These are phyloP conservation scores for Epinephelus malabaricus DNA, from an alignment of 2,797 vertebrate species.

Conservation along the genomic window DNA sequence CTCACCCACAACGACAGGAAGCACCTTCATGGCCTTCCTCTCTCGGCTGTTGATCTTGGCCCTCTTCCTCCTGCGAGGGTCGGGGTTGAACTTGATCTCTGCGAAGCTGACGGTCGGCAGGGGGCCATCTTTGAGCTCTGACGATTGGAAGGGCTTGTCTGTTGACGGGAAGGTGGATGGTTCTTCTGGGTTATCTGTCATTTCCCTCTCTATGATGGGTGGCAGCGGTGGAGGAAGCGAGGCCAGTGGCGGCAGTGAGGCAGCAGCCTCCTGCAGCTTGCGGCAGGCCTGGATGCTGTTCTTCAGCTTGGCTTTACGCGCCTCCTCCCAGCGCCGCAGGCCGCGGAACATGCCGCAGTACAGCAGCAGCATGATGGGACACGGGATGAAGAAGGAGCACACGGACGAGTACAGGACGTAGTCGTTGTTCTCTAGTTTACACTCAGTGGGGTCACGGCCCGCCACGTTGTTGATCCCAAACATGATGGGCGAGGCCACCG, in stretches of 20 bases:
- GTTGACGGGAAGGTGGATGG: constrained; percentile 61
- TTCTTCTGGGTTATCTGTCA: constrained; percentile 68
- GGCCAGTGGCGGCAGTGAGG: constrained; percentile 79
- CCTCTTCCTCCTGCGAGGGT: constrained; percentile 77
- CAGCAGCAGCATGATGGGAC: constrained; percentile 95
- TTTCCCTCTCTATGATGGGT: constrained; percentile 82
- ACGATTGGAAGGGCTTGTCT: constrained; percentile 53
- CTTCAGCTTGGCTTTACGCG: constrained; percentile 90
- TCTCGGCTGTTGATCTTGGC: constrained; percentile 93
- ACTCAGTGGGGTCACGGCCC: constrained; percentile 88
- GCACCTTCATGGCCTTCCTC: constrained; percentile 95
- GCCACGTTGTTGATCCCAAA: constrained; percentile 94
- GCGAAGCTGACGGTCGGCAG: constrained; percentile 83
- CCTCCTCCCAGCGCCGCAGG: constrained; percentile 92
- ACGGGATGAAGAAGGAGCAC: constrained; percentile 98
- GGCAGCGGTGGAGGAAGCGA: constrained; percentile 84
- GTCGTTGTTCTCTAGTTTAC: constrained; percentile 93
- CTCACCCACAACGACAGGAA: constrained; percentile 96
- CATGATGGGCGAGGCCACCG: constrained; percentile 94
- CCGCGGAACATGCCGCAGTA: constrained; percentile 95
- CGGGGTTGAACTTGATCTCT: constrained; percentile 76
- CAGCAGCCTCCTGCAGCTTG: constrained; percentile 81
- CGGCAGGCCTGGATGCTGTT: constrained; percentile 86
- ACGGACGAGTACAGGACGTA: constrained; percentile 95
- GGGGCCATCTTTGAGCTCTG: constrained; percentile 68